Evolutionary conservation across 2,113 vertebrate genomes (phyloP), one percentile per base, ranked within the genome.

Genomic region (Fregata magnificens): DNA sequence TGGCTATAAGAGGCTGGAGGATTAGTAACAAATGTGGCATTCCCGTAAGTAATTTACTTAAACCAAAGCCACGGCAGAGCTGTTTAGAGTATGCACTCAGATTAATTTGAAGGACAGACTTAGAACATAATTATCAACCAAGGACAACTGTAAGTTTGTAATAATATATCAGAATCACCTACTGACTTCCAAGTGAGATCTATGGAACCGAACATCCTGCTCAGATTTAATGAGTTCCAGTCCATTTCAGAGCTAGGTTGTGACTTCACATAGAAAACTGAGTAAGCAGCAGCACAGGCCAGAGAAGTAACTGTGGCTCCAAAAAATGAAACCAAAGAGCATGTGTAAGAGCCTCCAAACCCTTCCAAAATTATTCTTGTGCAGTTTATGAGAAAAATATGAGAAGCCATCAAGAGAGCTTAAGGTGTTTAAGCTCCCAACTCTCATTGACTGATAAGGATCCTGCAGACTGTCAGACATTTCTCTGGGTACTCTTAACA

Each of bases 21-120:
- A 97, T 97, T 97, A 96, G 90, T 95, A 95, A 96, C 95, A 97
- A 98, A 97, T 92, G 86, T 97, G 97, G 95, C 96, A 84, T 66
- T 98, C 89, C 97, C 98, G 96, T 61, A 98, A 98, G 95, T 84
- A 97, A 98, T 97, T 97, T 86, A 74, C 88, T 98, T 97, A 96
- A 98, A 97, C 97, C 88, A 96, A 96, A 97, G 85, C 84, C 73
- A 77, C 9, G 16, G 88, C 53, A 89, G 71, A 83, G 55, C 69
- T 63, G 42, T 84, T 92, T 84, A 94, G 88, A 94, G 72, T 71
- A 82, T 71, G 77, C 81, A 88, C 92, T 92, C 97, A 88, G 21
- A 97, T 97, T 82, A 73, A 96, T 94, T 81, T 92, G 96, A 96
- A 95, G 95, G 90, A 97, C 97, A 97, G 97, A 92, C 95, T 98